These are phyloP conservation scores for Jaculus jaculus DNA, from an alignment of 2,113 vertebrate species.

Conservation along the genomic window DNA sequence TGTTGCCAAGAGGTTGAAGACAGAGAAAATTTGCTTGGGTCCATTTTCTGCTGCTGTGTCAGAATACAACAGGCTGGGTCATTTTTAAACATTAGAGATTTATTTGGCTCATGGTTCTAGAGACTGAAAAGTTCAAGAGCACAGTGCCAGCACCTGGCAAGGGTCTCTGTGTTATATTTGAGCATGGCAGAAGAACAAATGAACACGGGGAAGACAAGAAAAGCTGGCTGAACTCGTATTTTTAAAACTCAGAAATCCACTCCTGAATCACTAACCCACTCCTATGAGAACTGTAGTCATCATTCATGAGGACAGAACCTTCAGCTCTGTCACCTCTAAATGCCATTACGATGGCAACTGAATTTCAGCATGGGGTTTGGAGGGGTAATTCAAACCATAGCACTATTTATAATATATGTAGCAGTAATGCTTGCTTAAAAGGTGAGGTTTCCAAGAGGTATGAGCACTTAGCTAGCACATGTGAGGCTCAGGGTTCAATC, in stretches of 20 bases:
- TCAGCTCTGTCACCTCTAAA: not conserved
- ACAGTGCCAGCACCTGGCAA: not conserved
- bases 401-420: not conserved
- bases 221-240: not conserved
- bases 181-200: too few species aligned
- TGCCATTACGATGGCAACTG: not conserved
- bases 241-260: not conserved
- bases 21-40: not conserved
- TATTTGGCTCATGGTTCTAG: not conserved
- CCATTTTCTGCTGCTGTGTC: not conserved
- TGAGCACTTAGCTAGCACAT: too few species aligned
- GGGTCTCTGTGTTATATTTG: not conserved
- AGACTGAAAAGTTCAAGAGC: not conserved
- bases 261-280: not conserved
- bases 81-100: not conserved
- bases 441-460: not conserved
- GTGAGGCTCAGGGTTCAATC: not conserved
- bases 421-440: not conserved
- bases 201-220: not conserved
- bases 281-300: not conserved
- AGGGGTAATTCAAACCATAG: not conserved
- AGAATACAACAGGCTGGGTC: not conserved
- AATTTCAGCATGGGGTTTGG: not conserved
- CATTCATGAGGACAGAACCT: not conserved
- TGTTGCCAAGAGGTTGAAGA: not conserved